Base-by-base conservation (phyloP, 1,140 invertebrate species). In the Chelonus insularis region DNA sequence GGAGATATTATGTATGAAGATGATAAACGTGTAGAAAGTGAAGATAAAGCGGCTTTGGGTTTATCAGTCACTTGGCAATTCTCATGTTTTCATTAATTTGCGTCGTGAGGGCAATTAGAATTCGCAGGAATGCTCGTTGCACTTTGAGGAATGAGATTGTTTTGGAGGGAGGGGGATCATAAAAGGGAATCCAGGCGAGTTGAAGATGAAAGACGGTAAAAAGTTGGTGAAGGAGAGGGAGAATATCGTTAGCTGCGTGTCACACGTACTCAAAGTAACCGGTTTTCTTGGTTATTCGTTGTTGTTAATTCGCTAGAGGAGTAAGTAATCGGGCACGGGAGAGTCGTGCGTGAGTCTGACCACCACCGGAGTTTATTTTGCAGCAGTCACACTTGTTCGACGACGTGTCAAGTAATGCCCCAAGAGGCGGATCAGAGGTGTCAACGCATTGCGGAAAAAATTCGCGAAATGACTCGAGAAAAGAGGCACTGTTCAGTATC, bases 1-100 rank as follows among this genome's bases (percentile, higher is more conserved):
- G n/a, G n/a, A n/a, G n/a, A n/a, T n/a, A n/a, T n/a, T n/a, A n/a
- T n/a, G n/a, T n/a, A n/a, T n/a, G n/a, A n/a, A n/a, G n/a, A 29
- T n/a, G 20, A 48, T 45, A 16, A 3, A 51, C 21, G 21, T 51
- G 34, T 51, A 51, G 23, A 34, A 25, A 21, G 34, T 39, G 34
- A 55, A 29, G 52, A 55, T 55, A 55, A 34, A 55, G 52, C 57
- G 47, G 43, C 41, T 56, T 58, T 61, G 68, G 68, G 70, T 75
- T 77, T 78, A 78, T 77, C 76, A 76, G 75, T 29, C 60, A 68
- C 68, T 65, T 66, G 66, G 61, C 69, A 62, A 65, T 68, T 71
- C 71, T 69, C 72, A 70, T 77, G 75, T 77, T 77, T 78, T 74
- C 73, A 79, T 79, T 78, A 78, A 79, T 79, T 77, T 70, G 73